Conservation (phyloP, 37 sponge, comb jelly and placozoan genomes). For the Oopsacas minuta region DNA sequence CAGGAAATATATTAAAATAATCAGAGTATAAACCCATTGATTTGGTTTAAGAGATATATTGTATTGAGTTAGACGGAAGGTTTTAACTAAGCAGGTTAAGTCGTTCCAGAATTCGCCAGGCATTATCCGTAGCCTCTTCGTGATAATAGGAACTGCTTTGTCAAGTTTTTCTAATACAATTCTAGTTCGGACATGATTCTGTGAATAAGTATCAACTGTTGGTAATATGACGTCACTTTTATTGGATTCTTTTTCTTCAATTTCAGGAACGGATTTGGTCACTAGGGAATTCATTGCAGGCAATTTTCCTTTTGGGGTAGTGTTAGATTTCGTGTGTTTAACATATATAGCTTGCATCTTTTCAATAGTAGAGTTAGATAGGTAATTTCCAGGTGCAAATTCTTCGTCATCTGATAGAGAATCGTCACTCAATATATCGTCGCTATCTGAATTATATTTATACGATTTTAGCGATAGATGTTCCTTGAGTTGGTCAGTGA, state of each 20-base stretch:
- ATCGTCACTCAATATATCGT: neutral
- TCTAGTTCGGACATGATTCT: neutral
- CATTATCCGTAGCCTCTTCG: neutral
- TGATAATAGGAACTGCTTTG: neutral
- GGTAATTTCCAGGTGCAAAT: neutral
- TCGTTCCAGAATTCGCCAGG: neutral
- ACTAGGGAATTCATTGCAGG: neutral
- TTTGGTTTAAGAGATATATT: neutral
- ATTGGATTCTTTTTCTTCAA: neutral
- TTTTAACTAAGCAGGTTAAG: neutral
- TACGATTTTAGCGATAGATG: neutral
- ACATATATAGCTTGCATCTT: neutral
- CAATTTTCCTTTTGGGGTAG: neutral
- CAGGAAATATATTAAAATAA: neutral
- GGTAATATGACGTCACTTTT: neutral
- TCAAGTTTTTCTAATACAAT: neutral
- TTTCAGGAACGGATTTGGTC: neutral
- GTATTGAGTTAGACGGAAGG: neutral
- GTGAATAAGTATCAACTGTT: neutral
- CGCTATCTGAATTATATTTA: neutral
- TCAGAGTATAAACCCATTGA: neutral
- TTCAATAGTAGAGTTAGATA: neutral
- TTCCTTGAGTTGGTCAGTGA: neutral
- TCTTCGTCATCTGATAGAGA: neutral
- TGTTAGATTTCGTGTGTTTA: neutral